These are phyloP conservation scores for Drosophila rufa DNA, from an alignment of 1,140 invertebrate species.

Conservation along the genomic window DNA sequence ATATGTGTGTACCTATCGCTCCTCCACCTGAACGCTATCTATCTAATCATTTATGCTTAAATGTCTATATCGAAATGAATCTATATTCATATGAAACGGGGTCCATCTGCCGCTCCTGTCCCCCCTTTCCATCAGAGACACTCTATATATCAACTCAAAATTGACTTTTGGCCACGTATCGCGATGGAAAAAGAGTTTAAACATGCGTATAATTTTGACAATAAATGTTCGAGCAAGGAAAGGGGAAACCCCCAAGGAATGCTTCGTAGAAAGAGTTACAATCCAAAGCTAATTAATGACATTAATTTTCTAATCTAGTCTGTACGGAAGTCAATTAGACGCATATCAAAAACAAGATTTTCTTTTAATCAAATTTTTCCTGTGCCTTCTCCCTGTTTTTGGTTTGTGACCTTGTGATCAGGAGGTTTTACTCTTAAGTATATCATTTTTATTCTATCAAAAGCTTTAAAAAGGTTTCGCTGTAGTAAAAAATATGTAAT, in stretches of 20 bases:
- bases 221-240: slow-evolving; percentile 57
- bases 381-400: slow-evolving; percentile 65
- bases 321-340: slow-evolving; percentile 69
- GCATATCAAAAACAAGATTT: slow-evolving; percentile 60
- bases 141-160: slow-evolving; percentile 57
- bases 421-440: slow-evolving; percentile 13
- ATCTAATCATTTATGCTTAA: slow-evolving; percentile 63
- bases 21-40: slow-evolving; percentile 78
- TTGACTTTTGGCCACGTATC: slow-evolving; percentile 61
- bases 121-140: slow-evolving; percentile 13
- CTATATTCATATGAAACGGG: slow-evolving; percentile 46
- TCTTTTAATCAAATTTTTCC: slow-evolving; percentile 51
- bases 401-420: slow-evolving; percentile 24
- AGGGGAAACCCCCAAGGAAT: slow-evolving; percentile 23
- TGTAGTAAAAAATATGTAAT: slow-evolving; percentile 46
- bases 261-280: slow-evolving; percentile 49
- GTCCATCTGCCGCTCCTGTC: slow-evolving; percentile 36
- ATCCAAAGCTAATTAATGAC: slow-evolving; percentile 34
- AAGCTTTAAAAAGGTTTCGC: slow-evolving; percentile 74
- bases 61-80: slow-evolving; percentile 38
- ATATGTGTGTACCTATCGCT: slow-evolving; percentile 82
- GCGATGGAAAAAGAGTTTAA: slow-evolving; percentile 23
- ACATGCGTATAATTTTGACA: slow-evolving; percentile 77
- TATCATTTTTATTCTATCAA: slow-evolving; percentile 46
- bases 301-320: slow-evolving; percentile 39